Base-by-base conservation (phyloP, 1,140 invertebrate genomes). In the Euura lappo region DNA sequence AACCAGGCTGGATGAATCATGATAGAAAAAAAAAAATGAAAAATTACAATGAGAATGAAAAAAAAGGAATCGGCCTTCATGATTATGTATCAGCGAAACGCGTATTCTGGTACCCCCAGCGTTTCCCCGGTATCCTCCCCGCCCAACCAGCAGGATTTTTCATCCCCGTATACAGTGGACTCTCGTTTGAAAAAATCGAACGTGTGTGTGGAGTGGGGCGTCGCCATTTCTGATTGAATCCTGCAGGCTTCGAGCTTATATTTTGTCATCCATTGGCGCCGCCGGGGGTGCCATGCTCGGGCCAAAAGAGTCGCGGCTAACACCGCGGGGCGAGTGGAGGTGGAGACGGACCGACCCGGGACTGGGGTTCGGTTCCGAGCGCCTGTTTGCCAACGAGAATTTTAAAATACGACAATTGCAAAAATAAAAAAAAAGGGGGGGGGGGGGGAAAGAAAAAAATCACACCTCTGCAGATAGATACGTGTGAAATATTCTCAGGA, bases 141-240 rank as follows among this genome's bases (percentile, higher is more conserved):
- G 42, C 5, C 69, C 69, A 44, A 42, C 4, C 45, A 44, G 43
- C 44, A 10, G 69, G 28, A 8, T 8, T 28, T 8, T 13, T 43
- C 60, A 10, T 64, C 13, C 8, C 8, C 13, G 60, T 10, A 64
- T 10, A 13, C 51, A 6, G 51, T 60, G 51, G 51, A 8, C 51
- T 11, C 51, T 60, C 51, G 51, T 68, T 68, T 42, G 67, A 68
- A 68, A 28, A 68, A 68, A 68, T 68, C 67, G 67, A 60, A 60
- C 51, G 79, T 79, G 71, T 75, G 78, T 77, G 76, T 75, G 74
- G 76, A 70, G 45, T 68, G 73, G 81, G 79, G 75, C 79, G 80
- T 81, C 77, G 81, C 81, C 80, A 82, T 83, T 83, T 82, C 81
- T 81, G 80, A 83, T 83, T 83, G 78, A 83, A 83, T 83, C 80